Conservation (phyloP, 2,888 invertebrate genomes). For the Arge pagana region DNA sequence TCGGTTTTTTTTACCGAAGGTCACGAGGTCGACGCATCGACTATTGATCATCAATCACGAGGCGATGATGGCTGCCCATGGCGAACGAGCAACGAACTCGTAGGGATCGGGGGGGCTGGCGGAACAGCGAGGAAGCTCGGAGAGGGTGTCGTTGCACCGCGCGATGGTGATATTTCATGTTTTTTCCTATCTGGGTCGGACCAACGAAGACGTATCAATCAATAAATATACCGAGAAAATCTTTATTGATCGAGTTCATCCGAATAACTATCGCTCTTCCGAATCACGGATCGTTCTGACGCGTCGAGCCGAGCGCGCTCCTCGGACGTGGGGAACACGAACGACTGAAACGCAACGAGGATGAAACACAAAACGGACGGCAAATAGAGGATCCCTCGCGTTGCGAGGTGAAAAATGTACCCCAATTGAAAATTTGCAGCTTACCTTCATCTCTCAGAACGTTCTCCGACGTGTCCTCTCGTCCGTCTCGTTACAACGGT, state of each 20-base stretch:
- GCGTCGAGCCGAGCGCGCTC: too few relatives aligned
- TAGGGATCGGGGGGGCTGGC: too few relatives aligned
- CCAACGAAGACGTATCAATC: slow-evolving; percentile 9
- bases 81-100: slow-evolving; percentile 22
- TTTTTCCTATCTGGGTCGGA: slow-evolving; percentile 14
- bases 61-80: slow-evolving; percentile 24
- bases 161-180: slow-evolving; percentile 16
- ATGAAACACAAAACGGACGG: background rate
- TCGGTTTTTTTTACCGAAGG: background rate
- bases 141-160: slow-evolving; percentile 12
- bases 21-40: slow-evolving; percentile 16
- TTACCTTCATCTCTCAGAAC: too few relatives aligned
- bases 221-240: background rate
- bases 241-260: slow-evolving; percentile 6
- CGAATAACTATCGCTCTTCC: slow-evolving; percentile 5
- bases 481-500: too few relatives aligned
- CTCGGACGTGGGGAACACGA: too few relatives aligned
- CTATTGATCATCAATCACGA: slow-evolving; percentile 21
- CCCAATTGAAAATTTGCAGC: too few relatives aligned
- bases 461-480: too few relatives aligned
- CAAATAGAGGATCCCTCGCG: background rate
- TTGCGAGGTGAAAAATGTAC: too few relatives aligned
- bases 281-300: too few relatives aligned
- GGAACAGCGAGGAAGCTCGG: too few relatives aligned
- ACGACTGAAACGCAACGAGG: background rate